Conservation (phyloP, 92 coral and sea anemone genomes). For the Ricordea florida region DNA sequence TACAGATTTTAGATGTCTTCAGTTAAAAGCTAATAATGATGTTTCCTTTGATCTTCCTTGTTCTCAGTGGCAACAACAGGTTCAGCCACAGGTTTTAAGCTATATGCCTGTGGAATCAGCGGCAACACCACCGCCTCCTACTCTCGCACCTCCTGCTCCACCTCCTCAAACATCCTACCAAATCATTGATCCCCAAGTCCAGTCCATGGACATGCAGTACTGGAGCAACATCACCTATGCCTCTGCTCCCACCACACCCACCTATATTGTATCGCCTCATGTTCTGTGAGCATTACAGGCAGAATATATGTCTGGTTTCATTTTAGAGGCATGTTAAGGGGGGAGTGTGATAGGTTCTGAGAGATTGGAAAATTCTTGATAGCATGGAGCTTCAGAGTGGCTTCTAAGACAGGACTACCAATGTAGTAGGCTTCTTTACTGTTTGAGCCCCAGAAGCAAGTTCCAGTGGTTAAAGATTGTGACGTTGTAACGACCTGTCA, state of each 20-base stretch:
- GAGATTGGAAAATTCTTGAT: not conserved
- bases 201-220: constrained; percentile 62
- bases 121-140: constrained; percentile 76
- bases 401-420: no score
- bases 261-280: constrained; percentile 29
- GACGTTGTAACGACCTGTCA: no score
- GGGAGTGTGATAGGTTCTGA: constrained; percentile 15
- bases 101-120: constrained; percentile 79
- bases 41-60: constrained; percentile 51
- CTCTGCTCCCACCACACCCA: constrained; percentile 57
- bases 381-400: no score
- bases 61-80: constrained; percentile 76
- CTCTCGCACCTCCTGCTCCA: constrained; percentile 70
- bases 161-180: constrained; percentile 68
- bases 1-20: no score
- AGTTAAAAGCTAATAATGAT: constrained; percentile 45
- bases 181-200: constrained; percentile 62
- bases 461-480: no score
- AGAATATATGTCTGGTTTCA: not conserved
- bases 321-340: not conserved
- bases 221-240: constrained; percentile 59
- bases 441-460: no score
- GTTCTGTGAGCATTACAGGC: constrained; percentile 1
- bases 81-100: constrained; percentile 63
- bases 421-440: no score